Conservation (phyloP, 1,140 invertebrate species). For the Psilanteris sp. region DNA sequence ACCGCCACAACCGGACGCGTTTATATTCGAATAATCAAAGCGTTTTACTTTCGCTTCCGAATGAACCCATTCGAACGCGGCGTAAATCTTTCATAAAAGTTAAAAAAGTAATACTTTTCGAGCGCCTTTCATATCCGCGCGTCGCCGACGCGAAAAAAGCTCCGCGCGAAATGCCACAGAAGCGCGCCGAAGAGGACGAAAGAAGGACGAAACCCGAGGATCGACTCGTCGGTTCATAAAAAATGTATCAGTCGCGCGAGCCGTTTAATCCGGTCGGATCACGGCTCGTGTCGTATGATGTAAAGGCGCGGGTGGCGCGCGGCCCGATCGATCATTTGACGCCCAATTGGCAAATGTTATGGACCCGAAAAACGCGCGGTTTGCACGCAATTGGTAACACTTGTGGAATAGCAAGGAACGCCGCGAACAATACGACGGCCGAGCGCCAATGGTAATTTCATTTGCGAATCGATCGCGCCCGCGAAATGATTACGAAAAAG, state of each 20-base stretch:
- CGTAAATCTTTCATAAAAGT: constrained; percentile 52
- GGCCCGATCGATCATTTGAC: constrained; percentile 11
- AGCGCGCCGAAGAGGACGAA: constrained; percentile 1
- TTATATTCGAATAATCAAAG: constrained; percentile 55
- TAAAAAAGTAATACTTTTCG: constrained; percentile 26
- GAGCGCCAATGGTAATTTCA: constrained; percentile 37
- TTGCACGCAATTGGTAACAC: constrained; percentile 24
- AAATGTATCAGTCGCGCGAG: constrained; percentile 17
- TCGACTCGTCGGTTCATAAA: constrained; percentile 23
- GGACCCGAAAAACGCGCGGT: constrained; percentile 13
- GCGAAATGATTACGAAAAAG: constrained; percentile 57
- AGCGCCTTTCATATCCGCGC: constrained; percentile 19
- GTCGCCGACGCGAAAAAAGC: too few species aligned
- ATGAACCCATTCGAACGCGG: constrained; percentile 26
- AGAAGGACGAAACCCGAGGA: background rate
- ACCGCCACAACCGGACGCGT: constrained; percentile 1
- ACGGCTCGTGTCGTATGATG: too few species aligned
- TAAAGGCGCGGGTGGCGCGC: too few species aligned
- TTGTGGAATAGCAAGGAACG: constrained; percentile 51
- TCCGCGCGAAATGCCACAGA: too few species aligned
- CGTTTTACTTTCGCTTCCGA: constrained; percentile 17
- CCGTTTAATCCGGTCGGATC: constrained; percentile 23
- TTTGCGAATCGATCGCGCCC: constrained; percentile 46
- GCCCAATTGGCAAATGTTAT: background rate
- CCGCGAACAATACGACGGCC: constrained; percentile 31